Percentiles rank a stretch among this genome's conserved stretches.
Conservation (phyloP, 2,113 vertebrate species). For the Notarius quadriscutis region DNA sequence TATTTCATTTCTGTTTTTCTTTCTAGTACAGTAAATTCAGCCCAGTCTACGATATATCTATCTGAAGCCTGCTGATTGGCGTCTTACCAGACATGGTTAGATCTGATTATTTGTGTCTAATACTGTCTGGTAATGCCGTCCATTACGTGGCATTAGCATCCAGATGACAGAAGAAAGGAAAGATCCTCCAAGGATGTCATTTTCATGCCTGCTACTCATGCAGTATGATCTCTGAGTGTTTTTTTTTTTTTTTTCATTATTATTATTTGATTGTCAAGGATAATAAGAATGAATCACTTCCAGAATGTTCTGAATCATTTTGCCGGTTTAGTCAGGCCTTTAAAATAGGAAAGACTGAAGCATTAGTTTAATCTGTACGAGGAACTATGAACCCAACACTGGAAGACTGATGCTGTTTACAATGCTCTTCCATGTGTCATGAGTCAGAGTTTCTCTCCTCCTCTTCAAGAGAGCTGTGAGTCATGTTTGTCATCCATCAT, state of each 20-base stretch:
- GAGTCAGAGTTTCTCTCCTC: conserved; percentile 73
- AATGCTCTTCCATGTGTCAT: conserved; percentile 73
- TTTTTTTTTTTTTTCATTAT: neutral
- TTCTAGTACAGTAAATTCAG: neutral
- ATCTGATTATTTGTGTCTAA: conserved; percentile 92
- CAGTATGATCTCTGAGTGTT: neutral
- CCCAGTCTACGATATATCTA: conserved; percentile 5
- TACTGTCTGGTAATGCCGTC: conserved; percentile 99
- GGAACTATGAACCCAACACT: conserved; percentile 76
- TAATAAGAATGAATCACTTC: conserved; percentile 6
- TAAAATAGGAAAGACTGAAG: neutral
- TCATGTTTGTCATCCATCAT: conserved; percentile 34
- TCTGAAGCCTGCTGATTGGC: conserved; percentile 81
- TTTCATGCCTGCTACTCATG: conserved; percentile 9
- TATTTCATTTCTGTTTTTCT: neutral
- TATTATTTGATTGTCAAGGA: conserved; percentile 1
- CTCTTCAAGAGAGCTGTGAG: conserved; percentile 17
- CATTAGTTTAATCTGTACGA: conserved; percentile 25
- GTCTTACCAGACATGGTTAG: conserved; percentile 99
- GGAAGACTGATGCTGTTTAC: conserved; percentile 67
- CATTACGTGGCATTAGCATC: conserved; percentile 76
- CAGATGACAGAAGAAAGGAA: conserved; percentile 24
- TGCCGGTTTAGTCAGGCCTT: neutral
- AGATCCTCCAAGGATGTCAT: conserved; percentile 23
- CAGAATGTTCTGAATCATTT: neutral